These are phyloP conservation scores for Craterocephalus amniculus DNA, from an alignment of 2,797 vertebrate species.

Conservation along the genomic window DNA sequence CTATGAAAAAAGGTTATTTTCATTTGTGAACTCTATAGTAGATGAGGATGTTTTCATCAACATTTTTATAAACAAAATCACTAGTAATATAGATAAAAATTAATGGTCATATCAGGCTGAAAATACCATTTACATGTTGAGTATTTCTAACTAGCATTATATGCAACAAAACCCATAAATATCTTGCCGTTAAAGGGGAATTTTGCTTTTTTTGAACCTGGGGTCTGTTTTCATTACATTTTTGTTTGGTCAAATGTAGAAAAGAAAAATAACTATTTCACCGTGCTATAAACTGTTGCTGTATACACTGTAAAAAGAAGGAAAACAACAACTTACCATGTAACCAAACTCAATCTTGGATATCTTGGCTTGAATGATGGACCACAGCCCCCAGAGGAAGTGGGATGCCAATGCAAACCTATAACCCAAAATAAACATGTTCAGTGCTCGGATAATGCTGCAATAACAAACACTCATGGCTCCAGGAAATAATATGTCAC, in stretches of 20 bases:
- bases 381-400: slow-evolving; percentile 97
- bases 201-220: too few species aligned
- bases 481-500: slow-evolving; percentile 66
- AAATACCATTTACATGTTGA: too few species aligned
- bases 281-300: neutral
- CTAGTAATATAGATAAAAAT: too few species aligned
- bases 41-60: too few species aligned
- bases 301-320: neutral
- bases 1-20: too few species aligned
- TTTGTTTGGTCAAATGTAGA: neutral
- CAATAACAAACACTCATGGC: neutral
- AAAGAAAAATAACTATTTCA: neutral
- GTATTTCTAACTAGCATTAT: too few species aligned
- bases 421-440: neutral
- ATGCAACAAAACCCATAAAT: neutral
- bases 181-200: neutral
- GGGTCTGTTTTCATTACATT: too few species aligned
- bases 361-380: slow-evolving; percentile 93
- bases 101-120: too few species aligned
- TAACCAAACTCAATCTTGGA: slow-evolving; percentile 97
- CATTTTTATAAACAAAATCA: too few species aligned
- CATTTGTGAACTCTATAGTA: too few species aligned
- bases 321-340: slow-evolving; percentile 84
- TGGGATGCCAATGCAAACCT: slow-evolving; percentile 94
- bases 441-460: neutral